Base-by-base conservation (phyloP, 2,797 vertebrate species). In the Carapus acus region DNA sequence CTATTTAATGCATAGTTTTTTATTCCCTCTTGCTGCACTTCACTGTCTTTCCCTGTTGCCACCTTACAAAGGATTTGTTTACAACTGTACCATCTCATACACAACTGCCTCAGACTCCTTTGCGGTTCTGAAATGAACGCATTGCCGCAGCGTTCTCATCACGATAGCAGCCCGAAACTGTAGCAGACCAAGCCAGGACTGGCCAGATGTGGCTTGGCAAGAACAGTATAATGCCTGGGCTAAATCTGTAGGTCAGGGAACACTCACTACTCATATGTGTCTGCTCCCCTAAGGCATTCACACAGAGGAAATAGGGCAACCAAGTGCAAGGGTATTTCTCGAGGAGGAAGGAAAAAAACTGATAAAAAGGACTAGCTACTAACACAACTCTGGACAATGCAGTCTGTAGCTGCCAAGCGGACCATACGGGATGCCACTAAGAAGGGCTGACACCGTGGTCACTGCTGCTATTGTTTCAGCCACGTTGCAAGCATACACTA, bases 291-390 rank as follows among this genome's bases (percentile, higher is more conserved):
- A 48, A 67, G 78, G 9, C 24, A 27, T 9, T 5, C 24, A 27
- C 24, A 27, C 24, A 9, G 5, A 27, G 72, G 71, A 83, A 78
- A 45, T 63, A 73, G 81, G 77, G 54, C 81, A 79, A 57, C 50
- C 16, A 56, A 58, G 55, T 65, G 53, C 20, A 54, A 71, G 73
- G 66, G 54, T 67, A 73, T 68, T 62, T 71, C 54, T 49, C n/a
- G n/a, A n/a, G n/a, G n/a, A n/a, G n/a, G n/a, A n/a, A n/a, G n/a
- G 50, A 70, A 54, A 51, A 21, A 46, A 62, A 47, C 38, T 29
- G 41, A 47, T 38, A 36, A 66, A 65, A 57, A 58, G 43, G 46
- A 66, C 50, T 39, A 68, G 37, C 51, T 69, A 54, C 33, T 16
- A 53, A 70, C 64, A 65, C 47, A 50, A 63, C 58, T 54, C 43